phyloP scores from a whole-genome alignment of 1,140 invertebrate genomes.

The Drosophila grimshawi region DNA sequence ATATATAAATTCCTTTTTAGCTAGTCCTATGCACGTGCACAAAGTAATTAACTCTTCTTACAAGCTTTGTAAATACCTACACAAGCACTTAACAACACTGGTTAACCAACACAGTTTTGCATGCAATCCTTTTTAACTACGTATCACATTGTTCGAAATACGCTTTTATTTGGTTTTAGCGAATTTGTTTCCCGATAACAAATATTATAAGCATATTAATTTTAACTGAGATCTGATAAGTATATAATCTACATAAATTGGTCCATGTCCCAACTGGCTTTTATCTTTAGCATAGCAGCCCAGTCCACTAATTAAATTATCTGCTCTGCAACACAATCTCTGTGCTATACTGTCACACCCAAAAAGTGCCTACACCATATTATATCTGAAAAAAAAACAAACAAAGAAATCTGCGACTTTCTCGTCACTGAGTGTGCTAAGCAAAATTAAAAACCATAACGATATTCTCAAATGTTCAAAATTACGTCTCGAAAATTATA shows the following conservation, averaged over 20 bases:
- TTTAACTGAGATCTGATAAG: conserved; percentile 3
- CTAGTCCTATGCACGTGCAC: not conserved
- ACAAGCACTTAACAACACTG: conserved; percentile 44
- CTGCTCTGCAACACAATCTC: not conserved
- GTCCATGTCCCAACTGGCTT: conserved; percentile 29
- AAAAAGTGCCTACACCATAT: conserved; percentile 7
- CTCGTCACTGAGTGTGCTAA: conserved; percentile 35
- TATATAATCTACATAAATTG: conserved; percentile 11
- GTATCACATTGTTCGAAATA: not conserved
- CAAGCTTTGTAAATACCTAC: not conserved
- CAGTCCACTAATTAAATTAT: not conserved
- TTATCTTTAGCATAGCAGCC: conserved; percentile 41
- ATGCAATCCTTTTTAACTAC: not conserved
- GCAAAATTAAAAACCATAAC: conserved; percentile 65
- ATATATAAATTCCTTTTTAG: not conserved
- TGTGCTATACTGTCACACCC: not conserved
- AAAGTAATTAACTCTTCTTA: not conserved
- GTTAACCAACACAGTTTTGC: conserved; percentile 19
- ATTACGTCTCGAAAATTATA: conserved; percentile 41
- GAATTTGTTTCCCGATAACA: not conserved
- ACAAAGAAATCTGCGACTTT: too few species aligned
- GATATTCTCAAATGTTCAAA: conserved; percentile 46
- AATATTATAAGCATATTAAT: not conserved
- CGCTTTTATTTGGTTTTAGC: conserved; percentile 4
- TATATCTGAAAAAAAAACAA: conserved; percentile 25